Evolutionary conservation across 2,888 invertebrate genomes (phyloP), one percentile per base, ranked within the genome.

Genomic region (Macropis europaea): DNA sequence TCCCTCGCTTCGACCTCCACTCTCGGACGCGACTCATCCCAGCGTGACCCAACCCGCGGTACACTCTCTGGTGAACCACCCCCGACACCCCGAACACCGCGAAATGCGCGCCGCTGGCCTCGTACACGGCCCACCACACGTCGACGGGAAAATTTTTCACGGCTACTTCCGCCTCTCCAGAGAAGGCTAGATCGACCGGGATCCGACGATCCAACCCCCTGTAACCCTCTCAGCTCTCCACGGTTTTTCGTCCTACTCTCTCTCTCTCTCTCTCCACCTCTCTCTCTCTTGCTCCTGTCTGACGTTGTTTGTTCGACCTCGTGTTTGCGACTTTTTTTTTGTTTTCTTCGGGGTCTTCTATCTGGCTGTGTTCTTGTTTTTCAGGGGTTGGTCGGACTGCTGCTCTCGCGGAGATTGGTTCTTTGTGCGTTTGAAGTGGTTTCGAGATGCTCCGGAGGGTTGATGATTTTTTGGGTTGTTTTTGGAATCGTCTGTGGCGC

Each of bases 1-100:
- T 17, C 38, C 15, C 75, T 30, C 74, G 36, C 42, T 40, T 45
- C 36, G 7, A 79, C 76, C 70, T 54, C 68, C 42, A 15, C 66
- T 67, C 59, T 54, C 68, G 63, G 70, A 76, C 69, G 56, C 56
- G 68, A 82, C 80, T 81, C 83, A 83, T 83, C 80, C 82, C 81
- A 81, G 63, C 77, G 74, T 75, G 77, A 81, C 81, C 79, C 81
- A 79, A 79, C 83, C 80, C 82, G 87, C 81, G 87, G 88, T 88
- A 86, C 84, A 86, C 88, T 86, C 81, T 81, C 85, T 88, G 88
- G 88, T 88, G 88, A 88, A 88, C 89, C 89, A 87, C 85, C 89
- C 88, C 88, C 85, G 85, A 89, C 89, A 88, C 89, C 86, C 87
- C 85, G 83, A 82, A 85, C 86, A 88, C 87, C 88, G 83, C 87